These are phyloP conservation scores for Oreortyx pictus DNA, from an alignment of 2,797 vertebrate species.

Conservation along the genomic window DNA sequence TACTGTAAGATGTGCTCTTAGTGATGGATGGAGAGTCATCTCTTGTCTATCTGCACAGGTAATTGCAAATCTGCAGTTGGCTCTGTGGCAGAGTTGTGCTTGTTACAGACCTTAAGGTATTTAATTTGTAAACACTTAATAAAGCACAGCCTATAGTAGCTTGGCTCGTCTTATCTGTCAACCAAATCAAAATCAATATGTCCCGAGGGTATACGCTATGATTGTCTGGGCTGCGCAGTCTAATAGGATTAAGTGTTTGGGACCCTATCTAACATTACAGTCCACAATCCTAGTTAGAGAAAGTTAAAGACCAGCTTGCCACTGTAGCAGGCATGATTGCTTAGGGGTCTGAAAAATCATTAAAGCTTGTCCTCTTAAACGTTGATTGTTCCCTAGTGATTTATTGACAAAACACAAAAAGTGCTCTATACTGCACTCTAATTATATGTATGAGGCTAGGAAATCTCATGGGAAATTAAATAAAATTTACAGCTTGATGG, in stretches of 20 bases:
- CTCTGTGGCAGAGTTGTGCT: constrained; percentile 45
- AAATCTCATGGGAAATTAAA: constrained; percentile 98
- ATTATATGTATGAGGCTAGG: constrained; percentile 98
- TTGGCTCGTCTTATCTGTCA: constrained; percentile 75
- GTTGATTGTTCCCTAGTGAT: constrained; percentile 95
- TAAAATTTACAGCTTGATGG: constrained; percentile 96
- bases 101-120: constrained; percentile 74
- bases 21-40: constrained; percentile 37
- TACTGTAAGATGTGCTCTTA: background rate
- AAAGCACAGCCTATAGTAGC: constrained; percentile 79
- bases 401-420: constrained; percentile 96
- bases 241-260: constrained; percentile 83
- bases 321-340: constrained; percentile 84
- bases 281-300: constrained; percentile 90
- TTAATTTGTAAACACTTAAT: constrained; percentile 86
- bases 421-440: constrained; percentile 94
- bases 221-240: constrained; percentile 81
- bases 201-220: constrained; percentile 74
- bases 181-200: constrained; percentile 82
- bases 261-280: constrained; percentile 80
- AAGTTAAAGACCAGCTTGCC: constrained; percentile 92
- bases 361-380: constrained; percentile 93
- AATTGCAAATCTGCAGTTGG: constrained; percentile 50
- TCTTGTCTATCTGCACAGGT: constrained; percentile 66
- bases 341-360: constrained; percentile 94